phyloP scores from a whole-genome alignment of 92 coral and sea anemone species.

The Epizoanthus fatuus region DNA sequence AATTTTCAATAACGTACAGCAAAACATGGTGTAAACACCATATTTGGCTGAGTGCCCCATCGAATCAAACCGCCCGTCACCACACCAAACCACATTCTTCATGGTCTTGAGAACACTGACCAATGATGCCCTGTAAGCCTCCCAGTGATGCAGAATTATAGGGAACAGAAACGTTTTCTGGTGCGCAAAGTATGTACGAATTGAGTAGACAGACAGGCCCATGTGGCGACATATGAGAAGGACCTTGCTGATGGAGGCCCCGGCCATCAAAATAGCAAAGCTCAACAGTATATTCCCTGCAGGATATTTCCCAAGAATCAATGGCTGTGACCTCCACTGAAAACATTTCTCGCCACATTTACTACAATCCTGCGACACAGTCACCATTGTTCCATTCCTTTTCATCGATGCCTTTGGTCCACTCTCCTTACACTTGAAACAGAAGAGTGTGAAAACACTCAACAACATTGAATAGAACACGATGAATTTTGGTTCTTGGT shows the following conservation, averaged over 20 bases:
- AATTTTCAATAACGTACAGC: no score
- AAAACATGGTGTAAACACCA: constrained; percentile 1
- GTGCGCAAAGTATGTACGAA: constrained; percentile 36
- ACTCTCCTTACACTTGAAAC: constrained; percentile 66
- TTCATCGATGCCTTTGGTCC: constrained; percentile 51
- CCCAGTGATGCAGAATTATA: not conserved
- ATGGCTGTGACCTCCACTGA: constrained; percentile 72
- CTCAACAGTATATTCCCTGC: constrained; percentile 75
- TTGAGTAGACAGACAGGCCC: constrained; percentile 52
- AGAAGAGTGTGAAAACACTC: constrained; percentile 51
- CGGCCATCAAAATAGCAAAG: constrained; percentile 67
- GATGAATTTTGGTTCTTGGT: constrained; percentile 57
- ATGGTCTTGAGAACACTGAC: not conserved
- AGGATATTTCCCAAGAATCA: constrained; percentile 53
- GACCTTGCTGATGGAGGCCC: constrained; percentile 65
- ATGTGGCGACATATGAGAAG: constrained; percentile 56
- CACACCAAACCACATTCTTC: constrained; percentile 17
- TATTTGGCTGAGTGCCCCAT: constrained; percentile 20
- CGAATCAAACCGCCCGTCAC: constrained; percentile 13
- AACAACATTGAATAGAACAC: constrained; percentile 44
- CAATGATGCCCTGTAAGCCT: not conserved
- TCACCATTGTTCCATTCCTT: constrained; percentile 69
- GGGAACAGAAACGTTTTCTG: constrained; percentile 6
- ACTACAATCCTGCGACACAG: constrained; percentile 44
- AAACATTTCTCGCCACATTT: constrained; percentile 42